Percentiles rank a stretch among this genome's conserved stretches.
Evolutionary conservation across 1,140 invertebrate species (phyloP).

Genomic region (Drosophila lowei): DNA sequence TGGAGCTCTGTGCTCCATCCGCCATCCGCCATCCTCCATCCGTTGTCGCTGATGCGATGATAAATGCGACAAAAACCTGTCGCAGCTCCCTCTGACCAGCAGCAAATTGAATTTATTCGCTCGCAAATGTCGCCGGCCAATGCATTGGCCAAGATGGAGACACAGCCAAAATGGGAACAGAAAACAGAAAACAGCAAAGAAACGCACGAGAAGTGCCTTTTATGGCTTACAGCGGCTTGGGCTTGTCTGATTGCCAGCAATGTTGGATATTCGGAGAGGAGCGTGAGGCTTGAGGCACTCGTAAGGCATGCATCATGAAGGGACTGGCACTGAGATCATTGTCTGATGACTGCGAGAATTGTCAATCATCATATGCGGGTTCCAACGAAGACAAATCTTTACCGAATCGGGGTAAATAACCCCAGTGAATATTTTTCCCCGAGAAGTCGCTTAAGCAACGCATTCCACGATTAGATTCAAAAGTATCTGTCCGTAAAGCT

Average conservation of each 20-base stretch:
- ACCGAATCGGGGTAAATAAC: neutral
- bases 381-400: constrained; percentile 31
- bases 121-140: constrained; percentile 58
- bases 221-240: constrained; percentile 55
- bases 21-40: neutral
- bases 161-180: constrained; percentile 42
- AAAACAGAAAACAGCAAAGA: constrained; percentile 15
- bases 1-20: constrained; percentile 31
- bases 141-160: constrained; percentile 30
- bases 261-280: constrained; percentile 44
- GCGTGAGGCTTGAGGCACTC: neutral
- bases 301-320: constrained; percentile 12
- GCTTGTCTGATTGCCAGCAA: constrained; percentile 58
- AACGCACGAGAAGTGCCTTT: constrained; percentile 44
- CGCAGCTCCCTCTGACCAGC: constrained; percentile 64
- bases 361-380: constrained; percentile 47
- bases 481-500: constrained; percentile 28
- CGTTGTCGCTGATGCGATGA: constrained; percentile 70
- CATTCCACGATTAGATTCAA: constrained; percentile 1
- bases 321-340: constrained; percentile 26
- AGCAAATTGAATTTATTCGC: constrained; percentile 80
- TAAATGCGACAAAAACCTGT: constrained; percentile 81
- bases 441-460: neutral
- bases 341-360: constrained; percentile 41
- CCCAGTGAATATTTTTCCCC: neutral